phyloP scores from a whole-genome alignment of 2,113 vertebrate genomes.

The Notarius quadriscutis region DNA sequence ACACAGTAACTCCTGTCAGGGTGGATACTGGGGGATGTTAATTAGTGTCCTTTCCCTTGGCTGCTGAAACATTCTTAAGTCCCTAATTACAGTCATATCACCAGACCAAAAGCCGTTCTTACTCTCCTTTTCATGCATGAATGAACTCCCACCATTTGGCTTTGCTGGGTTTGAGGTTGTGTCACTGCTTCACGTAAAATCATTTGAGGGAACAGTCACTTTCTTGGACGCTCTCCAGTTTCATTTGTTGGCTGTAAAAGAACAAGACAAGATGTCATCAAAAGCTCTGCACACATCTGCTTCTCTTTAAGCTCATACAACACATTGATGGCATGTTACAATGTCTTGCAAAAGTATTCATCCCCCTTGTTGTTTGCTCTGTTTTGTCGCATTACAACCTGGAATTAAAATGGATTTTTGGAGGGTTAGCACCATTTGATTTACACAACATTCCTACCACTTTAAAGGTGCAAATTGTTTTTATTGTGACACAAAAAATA shows the following conservation, averaged over 20 bases:
- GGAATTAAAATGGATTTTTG: too few species aligned
- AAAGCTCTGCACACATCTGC: neutral
- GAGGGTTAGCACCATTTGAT: too few species aligned
- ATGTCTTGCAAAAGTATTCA: too few species aligned
- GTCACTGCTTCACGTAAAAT: slow-evolving; percentile 46
- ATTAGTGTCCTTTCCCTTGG: neutral
- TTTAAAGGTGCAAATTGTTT: too few species aligned
- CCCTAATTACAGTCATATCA: neutral
- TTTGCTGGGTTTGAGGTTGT: slow-evolving; percentile 16
- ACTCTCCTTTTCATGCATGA: slow-evolving; percentile 21
- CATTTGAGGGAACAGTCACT: slow-evolving; percentile 55
- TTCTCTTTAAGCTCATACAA: neutral
- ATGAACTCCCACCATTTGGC: neutral
- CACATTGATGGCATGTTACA: neutral
- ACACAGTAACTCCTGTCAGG: neutral
- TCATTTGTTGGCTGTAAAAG: slow-evolving; percentile 62
- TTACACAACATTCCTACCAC: too few species aligned
- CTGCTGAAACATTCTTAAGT: neutral
- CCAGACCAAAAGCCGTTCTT: neutral
- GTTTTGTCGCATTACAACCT: too few species aligned
- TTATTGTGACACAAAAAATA: too few species aligned
- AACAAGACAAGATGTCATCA: slow-evolving; percentile 17
- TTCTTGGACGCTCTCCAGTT: slow-evolving; percentile 66
- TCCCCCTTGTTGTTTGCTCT: too few species aligned
- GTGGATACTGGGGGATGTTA: slow-evolving; percentile 1